phyloP scores from a whole-genome alignment of 1,140 invertebrate genomes.

The Ectropis grisescens region DNA sequence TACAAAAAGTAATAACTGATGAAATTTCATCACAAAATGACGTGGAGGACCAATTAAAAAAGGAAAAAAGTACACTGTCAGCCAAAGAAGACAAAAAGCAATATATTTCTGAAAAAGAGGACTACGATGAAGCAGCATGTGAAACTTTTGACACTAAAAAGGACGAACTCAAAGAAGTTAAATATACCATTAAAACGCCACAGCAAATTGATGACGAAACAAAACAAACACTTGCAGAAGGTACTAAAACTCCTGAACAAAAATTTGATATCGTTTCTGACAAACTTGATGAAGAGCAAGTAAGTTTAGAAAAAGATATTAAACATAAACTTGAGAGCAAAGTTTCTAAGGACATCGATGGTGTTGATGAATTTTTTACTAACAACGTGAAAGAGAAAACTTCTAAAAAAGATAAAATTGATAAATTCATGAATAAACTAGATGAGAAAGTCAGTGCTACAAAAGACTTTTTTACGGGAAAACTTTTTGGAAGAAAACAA shows the following conservation, averaged over 20 bases:
- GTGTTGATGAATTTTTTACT: constrained; percentile 11
- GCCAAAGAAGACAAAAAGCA: constrained; percentile 14
- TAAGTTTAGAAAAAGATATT: constrained; percentile 40
- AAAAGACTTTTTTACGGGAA: constrained; percentile 29
- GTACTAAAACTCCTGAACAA: too few species aligned
- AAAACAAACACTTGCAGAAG: too few species aligned
- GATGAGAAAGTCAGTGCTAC: constrained; percentile 34
- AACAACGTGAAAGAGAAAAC: constrained; percentile 9
- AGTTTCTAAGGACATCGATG: constrained; percentile 18
- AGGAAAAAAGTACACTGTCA: constrained; percentile 4
- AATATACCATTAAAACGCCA: too few species aligned
- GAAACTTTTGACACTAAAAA: too few species aligned
- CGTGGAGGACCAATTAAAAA: too few species aligned
- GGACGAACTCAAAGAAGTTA: too few species aligned
- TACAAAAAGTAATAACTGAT: too few species aligned
- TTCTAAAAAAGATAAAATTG: constrained; percentile 28
- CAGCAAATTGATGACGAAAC: too few species aligned
- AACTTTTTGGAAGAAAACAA: constrained; percentile 2
- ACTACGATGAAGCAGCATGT: constrained; percentile 7
- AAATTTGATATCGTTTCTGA: constrained; percentile 42
- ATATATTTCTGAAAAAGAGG: constrained; percentile 14
- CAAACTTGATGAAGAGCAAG: constrained; percentile 53
- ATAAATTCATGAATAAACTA: constrained; percentile 32
- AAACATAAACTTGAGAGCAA: constrained; percentile 9
- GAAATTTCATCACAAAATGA: too few species aligned